Evolutionary conservation across 2,113 vertebrate genomes (phyloP).

Genomic region (Chionis minor): DNA sequence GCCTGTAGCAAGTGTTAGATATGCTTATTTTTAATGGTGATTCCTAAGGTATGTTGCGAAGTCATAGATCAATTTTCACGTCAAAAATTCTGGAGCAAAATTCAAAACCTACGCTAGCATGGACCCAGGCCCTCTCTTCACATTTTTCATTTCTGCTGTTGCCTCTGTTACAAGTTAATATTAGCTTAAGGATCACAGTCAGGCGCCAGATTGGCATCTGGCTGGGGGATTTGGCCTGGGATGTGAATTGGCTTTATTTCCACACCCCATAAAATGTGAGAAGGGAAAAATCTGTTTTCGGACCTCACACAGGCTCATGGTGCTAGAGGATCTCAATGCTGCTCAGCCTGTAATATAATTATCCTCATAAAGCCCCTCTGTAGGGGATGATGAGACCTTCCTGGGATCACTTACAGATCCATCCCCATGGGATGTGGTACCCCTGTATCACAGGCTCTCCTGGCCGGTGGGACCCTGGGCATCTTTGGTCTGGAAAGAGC

Average conservation of each 20-base stretch:
- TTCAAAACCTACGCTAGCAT: fast-evolving
- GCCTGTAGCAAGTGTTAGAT: not conserved
- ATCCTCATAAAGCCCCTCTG: not conserved
- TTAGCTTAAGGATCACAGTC: not conserved
- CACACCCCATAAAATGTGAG: not conserved
- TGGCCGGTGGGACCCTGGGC: not conserved
- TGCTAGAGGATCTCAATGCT: fast-evolving
- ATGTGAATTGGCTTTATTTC: constrained; percentile 8
- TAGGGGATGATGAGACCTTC: not conserved
- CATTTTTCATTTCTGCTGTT: not conserved
- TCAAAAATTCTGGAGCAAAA: not conserved
- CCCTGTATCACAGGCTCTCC: not conserved
- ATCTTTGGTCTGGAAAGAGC: not conserved
- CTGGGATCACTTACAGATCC: not conserved
- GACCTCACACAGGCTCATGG: not conserved
- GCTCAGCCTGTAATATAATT: not conserved
- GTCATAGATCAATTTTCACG: not conserved
- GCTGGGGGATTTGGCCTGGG: not conserved
- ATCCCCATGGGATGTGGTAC: not conserved
- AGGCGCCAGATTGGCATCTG: constrained; percentile 1
- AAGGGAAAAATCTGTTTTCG: not conserved
- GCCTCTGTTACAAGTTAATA: not conserved
- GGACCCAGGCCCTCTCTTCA: not conserved
- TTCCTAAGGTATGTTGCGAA: not conserved
- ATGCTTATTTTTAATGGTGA: not conserved